Evolutionary conservation across 2,797 vertebrate genomes (phyloP).

Genomic region (Melanotaenia pygmaea): DNA sequence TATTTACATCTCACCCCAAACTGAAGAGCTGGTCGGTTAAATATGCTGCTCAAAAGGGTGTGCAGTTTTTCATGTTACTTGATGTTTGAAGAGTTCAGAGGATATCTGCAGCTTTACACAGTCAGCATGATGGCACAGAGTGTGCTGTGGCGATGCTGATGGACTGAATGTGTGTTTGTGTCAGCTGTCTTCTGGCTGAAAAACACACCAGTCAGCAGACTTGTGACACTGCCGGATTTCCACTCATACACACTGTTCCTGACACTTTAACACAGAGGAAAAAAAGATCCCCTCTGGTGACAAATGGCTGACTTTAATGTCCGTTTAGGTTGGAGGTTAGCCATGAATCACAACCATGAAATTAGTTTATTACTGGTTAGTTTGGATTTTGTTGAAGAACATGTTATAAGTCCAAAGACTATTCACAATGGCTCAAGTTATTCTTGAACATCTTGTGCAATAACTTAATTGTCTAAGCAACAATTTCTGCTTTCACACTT

Average conservation of each 20-base stretch:
- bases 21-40: conserved; percentile 10
- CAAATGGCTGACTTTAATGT: background rate
- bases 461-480: background rate
- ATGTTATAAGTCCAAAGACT: background rate
- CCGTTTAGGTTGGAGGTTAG: background rate
- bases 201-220: conserved; percentile 56
- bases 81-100: conserved; percentile 52
- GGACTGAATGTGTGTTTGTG: conserved; percentile 49
- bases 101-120: conserved; percentile 41
- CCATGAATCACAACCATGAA: too few species aligned
- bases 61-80: conserved; percentile 38
- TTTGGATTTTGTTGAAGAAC: conserved; percentile 10
- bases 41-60: conserved; percentile 16
- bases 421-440: background rate
- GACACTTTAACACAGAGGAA: conserved; percentile 33
- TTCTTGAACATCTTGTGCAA: background rate
- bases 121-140: conserved; percentile 62
- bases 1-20: conserved; percentile 1
- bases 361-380: conserved; percentile 9
- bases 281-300: background rate
- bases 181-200: conserved; percentile 56
- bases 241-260: conserved; percentile 35
- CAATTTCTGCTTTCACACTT: background rate
- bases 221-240: conserved; percentile 46
- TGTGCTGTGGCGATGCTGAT: conserved; percentile 28